Evolutionary conservation across 1,140 invertebrate genomes (phyloP).

Genomic region (Heliothis virescens): DNA sequence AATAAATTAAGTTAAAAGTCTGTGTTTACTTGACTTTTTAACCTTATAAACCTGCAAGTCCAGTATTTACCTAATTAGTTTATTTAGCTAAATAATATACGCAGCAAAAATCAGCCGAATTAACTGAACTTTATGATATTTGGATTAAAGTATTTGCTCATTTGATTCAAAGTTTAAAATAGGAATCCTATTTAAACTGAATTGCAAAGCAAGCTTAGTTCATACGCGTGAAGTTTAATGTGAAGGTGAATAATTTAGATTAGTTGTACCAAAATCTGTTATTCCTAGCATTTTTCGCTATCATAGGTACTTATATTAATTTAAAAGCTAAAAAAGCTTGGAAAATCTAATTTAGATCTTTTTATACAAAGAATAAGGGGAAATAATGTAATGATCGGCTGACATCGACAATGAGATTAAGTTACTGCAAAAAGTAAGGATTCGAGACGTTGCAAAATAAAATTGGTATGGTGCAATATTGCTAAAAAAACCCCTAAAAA

Average conservation of each 20-base stretch:
- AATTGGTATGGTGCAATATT: no score
- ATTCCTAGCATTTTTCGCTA: no score
- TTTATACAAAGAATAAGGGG: no score
- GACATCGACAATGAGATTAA: no score
- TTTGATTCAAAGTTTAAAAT: conserved; percentile 25
- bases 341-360: no score
- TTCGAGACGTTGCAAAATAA: no score
- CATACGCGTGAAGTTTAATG: background rate
- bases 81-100: background rate
- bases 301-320: no score
- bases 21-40: background rate
- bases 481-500: no score
- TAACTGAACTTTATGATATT: conserved; percentile 8
- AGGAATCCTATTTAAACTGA: conserved; percentile 11
- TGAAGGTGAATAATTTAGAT: conserved; percentile 1
- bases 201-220: conserved; percentile 20
- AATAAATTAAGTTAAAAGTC: background rate
- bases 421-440: no score
- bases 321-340: no score
- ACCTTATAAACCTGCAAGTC: background rate
- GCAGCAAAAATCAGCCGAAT: conserved; percentile 3
- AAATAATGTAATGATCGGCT: no score
- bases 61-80: conserved; percentile 4
- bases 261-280: background rate
- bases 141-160: conserved; percentile 29